These are phyloP conservation scores for Heliconius himera DNA, from an alignment of 1,140 invertebrate genomes.

Conservation along the genomic window DNA sequence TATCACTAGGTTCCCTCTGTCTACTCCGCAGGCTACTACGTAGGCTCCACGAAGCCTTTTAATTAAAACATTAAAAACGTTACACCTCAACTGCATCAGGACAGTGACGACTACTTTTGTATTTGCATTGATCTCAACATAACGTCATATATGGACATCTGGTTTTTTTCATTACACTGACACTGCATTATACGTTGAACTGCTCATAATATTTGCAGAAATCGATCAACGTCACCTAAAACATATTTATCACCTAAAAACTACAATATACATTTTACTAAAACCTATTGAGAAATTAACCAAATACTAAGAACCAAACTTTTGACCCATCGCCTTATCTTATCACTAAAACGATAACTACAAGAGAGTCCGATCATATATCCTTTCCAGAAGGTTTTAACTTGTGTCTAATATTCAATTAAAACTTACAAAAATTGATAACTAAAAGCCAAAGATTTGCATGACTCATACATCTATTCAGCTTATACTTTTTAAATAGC, in stretches of 20 bases:
- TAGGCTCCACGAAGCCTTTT: neutral
- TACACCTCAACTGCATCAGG: neutral
- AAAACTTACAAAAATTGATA: neutral
- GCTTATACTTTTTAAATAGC: conserved; percentile 25
- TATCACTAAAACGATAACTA: no score
- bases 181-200: neutral
- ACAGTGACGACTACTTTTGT: neutral
- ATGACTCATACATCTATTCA: conserved; percentile 4
- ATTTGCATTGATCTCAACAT: neutral
- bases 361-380: neutral
- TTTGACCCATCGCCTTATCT: no score
- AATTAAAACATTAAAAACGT: neutral
- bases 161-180: neutral
- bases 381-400: neutral
- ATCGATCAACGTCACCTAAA: neutral
- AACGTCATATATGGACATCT: neutral
- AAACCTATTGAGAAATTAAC: no score
- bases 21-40: no score
- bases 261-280: neutral
- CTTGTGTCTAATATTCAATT: neutral
- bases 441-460: neutral
- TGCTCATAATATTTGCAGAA: neutral
- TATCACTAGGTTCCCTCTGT: no score
- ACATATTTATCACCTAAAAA: neutral
- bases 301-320: no score